Evolutionary conservation across 2,888 invertebrate genomes (phyloP).

Genomic region (Masnerella sp.): DNA sequence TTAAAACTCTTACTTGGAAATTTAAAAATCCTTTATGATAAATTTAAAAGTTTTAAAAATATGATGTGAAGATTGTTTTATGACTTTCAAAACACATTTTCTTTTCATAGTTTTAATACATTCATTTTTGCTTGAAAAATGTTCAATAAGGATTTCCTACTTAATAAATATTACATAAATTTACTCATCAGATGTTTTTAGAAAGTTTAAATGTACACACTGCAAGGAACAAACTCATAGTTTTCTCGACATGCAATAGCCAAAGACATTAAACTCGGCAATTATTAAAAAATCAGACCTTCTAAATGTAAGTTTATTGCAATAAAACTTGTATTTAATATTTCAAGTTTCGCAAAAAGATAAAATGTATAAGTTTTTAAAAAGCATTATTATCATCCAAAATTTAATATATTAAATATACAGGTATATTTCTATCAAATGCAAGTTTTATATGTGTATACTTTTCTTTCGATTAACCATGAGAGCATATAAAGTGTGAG

Average conservation of each 20-base stretch:
- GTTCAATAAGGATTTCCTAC: slow-evolving; percentile 11
- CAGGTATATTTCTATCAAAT: slow-evolving; percentile 18
- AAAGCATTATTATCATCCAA: slow-evolving; percentile 15
- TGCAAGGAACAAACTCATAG: slow-evolving; percentile 35
- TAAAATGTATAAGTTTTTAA: neutral
- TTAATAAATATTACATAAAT: slow-evolving; percentile 11
- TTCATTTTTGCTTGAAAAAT: neutral
- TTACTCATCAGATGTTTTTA: slow-evolving; percentile 35
- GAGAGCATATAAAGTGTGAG: slow-evolving; percentile 9
- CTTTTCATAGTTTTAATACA: neutral
- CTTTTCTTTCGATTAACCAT: slow-evolving; percentile 22
- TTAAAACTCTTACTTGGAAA: too few relatives aligned
- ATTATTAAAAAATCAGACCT: slow-evolving; percentile 43
- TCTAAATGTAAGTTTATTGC: slow-evolving; percentile 23
- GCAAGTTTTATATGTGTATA: slow-evolving; percentile 15
- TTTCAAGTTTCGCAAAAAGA: slow-evolving; percentile 15
- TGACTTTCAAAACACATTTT: too few relatives aligned
- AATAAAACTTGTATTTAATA: slow-evolving; percentile 32
- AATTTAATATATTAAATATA: slow-evolving; percentile 22
- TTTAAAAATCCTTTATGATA: too few relatives aligned
- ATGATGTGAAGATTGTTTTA: too few relatives aligned
- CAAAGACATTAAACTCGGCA: slow-evolving; percentile 32
- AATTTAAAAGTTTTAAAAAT: too few relatives aligned
- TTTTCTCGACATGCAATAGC: slow-evolving; percentile 40
- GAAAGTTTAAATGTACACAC: slow-evolving; percentile 25